Evolutionary conservation across 2,888 invertebrate genomes (phyloP), one percentile per base, ranked within the genome.

Genomic region (Camponotus fellah): DNA sequence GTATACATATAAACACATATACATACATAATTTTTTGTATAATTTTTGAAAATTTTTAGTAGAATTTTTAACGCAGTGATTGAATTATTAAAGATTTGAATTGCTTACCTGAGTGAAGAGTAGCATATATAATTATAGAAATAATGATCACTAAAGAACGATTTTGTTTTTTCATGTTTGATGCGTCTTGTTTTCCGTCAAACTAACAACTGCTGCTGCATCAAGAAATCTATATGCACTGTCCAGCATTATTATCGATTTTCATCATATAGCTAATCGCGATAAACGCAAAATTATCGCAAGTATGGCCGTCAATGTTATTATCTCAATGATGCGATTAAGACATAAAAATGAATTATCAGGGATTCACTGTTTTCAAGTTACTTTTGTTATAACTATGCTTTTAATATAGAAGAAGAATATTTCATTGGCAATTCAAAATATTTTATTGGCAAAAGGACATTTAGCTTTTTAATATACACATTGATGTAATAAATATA

Each of bases 241-340:
- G 77, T 77, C 3, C 34, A 58, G 37, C 32, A 77, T 88, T 88
- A 90, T 89, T 88, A 58, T 21, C 49, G 12, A 69, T 76, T 72
- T 49, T 49, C 56, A 46, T 32, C 64, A 53, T 58, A 43, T 14
- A 49, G 6, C n/a, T 68, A 21, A 64, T 32, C 40, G 40, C 10
- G 88, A 85, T 74, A 84, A 86, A 81, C 60, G 77, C 34, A 53
- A 34, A 62, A 82, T 90, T 90, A 89, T 90, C 89, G 69, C 76
- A 62, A 82, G 46, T 43, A 66, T 66, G 64, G 64, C 84, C 75
- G 87, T 85, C 88, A 87, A 90, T 88, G 87, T 71, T 86, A 84
- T 85, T 77, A 37, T 86, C 85, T 83, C 75, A 86, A 46, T 37
- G 69, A 71, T 46, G 58, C 46, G 85, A 89, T 89, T 84, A 86